These are phyloP conservation scores for Cheilosia pagana DNA, from an alignment of 2,888 invertebrate genomes.

Conservation along the genomic window DNA sequence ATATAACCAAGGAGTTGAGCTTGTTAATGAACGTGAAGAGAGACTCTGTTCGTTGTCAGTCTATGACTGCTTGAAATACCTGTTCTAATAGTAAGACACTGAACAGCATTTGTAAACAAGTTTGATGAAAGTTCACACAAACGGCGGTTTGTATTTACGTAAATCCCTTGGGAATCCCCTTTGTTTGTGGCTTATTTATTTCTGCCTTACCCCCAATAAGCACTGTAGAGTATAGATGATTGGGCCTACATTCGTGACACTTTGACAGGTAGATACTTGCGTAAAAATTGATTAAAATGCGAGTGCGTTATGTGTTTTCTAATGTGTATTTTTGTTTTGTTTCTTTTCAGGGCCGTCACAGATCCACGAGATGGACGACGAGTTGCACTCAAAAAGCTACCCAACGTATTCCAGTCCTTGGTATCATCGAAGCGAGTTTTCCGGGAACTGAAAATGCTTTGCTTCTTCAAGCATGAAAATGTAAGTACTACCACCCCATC, in stretches of 20 bases:
- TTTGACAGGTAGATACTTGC: not conserved
- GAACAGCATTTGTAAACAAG: conserved; percentile 36
- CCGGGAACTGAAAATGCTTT: conserved; percentile 99
- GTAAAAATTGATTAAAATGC: conserved; percentile 33
- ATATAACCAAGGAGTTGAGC: not conserved
- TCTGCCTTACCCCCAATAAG: not conserved
- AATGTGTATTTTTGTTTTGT: conserved; percentile 10
- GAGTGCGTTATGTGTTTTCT: not conserved
- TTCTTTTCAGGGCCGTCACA: conserved; percentile 96
- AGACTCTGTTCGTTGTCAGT: not conserved
- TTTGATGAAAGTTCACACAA: conserved; percentile 44
- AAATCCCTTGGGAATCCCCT: conserved; percentile 18
- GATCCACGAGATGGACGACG: conserved; percentile 99
- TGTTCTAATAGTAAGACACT: conserved; percentile 11
- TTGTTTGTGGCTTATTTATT: not conserved
- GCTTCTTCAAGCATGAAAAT: conserved; percentile 99
- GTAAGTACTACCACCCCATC: conserved; percentile 87
- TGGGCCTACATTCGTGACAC: no score
- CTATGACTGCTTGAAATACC: conserved; percentile 13
- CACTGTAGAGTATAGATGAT: no score
- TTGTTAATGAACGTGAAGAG: not conserved
- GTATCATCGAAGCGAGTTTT: conserved; percentile 99
- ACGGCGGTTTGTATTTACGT: no score
- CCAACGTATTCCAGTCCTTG: conserved; percentile 99
- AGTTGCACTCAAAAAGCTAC: conserved; percentile 99